Conservation (phyloP, 1,140 invertebrate genomes). For the Maniola jurtina region DNA sequence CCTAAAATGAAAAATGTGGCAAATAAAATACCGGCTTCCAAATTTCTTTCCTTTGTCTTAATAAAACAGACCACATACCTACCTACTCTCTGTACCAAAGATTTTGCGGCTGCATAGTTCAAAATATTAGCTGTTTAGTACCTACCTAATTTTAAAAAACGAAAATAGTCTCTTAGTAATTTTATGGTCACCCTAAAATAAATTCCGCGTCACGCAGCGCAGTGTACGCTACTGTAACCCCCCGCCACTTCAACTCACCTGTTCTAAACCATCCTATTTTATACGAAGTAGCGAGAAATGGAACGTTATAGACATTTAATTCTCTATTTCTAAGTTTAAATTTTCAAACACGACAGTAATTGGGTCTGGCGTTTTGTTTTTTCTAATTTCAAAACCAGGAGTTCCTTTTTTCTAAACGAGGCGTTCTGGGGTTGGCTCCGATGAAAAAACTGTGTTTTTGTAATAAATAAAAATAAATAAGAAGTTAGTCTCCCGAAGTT, state of each 20-base stretch:
- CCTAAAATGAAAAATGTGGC: too few species aligned
- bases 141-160: neutral
- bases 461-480: too few species aligned
- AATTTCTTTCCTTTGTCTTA: too few species aligned
- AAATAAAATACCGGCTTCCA: too few species aligned
- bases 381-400: constrained; percentile 26
- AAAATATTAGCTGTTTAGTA: neutral
- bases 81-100: too few species aligned
- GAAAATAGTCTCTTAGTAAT: neutral
- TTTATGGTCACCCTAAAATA: constrained; percentile 14
- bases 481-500: too few species aligned
- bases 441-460: too few species aligned
- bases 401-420: neutral
- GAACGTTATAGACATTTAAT: constrained; percentile 39
- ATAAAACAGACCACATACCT: too few species aligned
- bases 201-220: constrained; percentile 32
- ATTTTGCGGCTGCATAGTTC: too few species aligned
- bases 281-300: constrained; percentile 43
- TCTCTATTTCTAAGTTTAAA: constrained; percentile 33
- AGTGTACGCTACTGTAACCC: constrained; percentile 39
- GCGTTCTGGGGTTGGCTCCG: neutral
- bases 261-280: constrained; percentile 36
- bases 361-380: constrained; percentile 34
- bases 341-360: constrained; percentile 41
- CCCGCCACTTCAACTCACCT: constrained; percentile 31